phyloP scores from a whole-genome alignment of 2,113 vertebrate species.

The Megaceryle maxima region DNA sequence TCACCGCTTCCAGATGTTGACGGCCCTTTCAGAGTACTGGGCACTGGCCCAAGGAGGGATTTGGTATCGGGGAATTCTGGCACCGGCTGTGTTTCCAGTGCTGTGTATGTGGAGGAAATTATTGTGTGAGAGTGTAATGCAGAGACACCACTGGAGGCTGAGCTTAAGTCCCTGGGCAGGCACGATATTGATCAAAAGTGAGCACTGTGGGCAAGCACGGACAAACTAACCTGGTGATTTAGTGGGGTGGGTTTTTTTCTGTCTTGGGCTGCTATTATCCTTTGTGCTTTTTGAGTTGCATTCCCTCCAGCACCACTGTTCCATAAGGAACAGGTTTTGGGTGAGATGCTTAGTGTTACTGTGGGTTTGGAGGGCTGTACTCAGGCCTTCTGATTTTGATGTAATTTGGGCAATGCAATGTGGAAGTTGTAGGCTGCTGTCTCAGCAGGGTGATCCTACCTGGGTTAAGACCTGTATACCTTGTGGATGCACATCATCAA shows the following conservation, averaged over 20 bases:
- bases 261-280: neutral
- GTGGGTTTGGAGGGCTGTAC: neutral
- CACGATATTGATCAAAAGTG: neutral
- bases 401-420: accelerated
- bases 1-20: constrained; percentile 63
- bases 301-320: neutral
- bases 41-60: constrained; percentile 53
- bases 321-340: neutral
- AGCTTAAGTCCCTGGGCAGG: neutral
- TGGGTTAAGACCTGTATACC: neutral
- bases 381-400: neutral
- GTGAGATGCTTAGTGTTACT: neutral
- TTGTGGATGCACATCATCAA: accelerated
- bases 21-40: neutral
- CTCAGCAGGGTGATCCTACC: neutral
- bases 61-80: constrained; percentile 50
- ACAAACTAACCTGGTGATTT: neutral
- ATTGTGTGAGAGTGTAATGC: constrained; percentile 35
- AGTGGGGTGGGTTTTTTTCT: neutral
- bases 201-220: neutral
- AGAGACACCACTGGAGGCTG: constrained; percentile 22
- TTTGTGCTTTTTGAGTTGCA: neutral
- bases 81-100: neutral
- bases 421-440: neutral
- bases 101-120: constrained; percentile 30